Base-by-base conservation (phyloP, 2,113 vertebrate genomes). In the Excalfactoria chinensis region DNA sequence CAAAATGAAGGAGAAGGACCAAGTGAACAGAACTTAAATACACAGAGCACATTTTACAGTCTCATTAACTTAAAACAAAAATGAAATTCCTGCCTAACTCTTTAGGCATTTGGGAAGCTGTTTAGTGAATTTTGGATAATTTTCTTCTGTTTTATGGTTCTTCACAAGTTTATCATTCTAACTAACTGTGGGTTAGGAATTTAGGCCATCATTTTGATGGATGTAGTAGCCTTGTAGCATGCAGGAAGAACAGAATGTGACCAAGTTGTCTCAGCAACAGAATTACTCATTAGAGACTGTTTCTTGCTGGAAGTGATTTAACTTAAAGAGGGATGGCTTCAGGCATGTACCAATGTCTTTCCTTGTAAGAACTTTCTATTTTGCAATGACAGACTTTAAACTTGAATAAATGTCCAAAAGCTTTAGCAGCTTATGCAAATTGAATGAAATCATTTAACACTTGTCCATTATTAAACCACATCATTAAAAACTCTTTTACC, bases 261-360 rank as follows among this genome's bases (percentile, higher is more conserved):
- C 20, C 28, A 20, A 4, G 9, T 78, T 49, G 9, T 84, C 84
- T 66, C 60, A 58, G 49, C 16, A 69, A 11, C 2, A 75, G 12
- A 81, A 81, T 81, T 51, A 17, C 6, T 11, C 40, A 48, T 64
- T 67, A 53, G 71, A 64, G 18, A 19, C 14, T 89, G 13, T 6
- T 88, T 85, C 58, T 88, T 90, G 26, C 69, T 88, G 30, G 56
- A 80, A 94, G 14, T 63, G 63, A 26, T 58, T 76, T 51, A 84
- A 30, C 25, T 81, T 51, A 81, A 83, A 63, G n/a, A 69, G 6
- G 7, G 90, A 71, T 21, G 16, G 26, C 41, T 86, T 74, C 43
- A 81, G 56, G 18, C 4, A 3, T 13, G 32, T 80, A 37, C 25
- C 76, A 92, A 22, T 12, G 34, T 25, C 9, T 75, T 89, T 75